Evolutionary conservation across 2,113 vertebrate genomes (phyloP), one percentile per base, ranked within the genome.

Genomic region (Apodemus speciosus): DNA sequence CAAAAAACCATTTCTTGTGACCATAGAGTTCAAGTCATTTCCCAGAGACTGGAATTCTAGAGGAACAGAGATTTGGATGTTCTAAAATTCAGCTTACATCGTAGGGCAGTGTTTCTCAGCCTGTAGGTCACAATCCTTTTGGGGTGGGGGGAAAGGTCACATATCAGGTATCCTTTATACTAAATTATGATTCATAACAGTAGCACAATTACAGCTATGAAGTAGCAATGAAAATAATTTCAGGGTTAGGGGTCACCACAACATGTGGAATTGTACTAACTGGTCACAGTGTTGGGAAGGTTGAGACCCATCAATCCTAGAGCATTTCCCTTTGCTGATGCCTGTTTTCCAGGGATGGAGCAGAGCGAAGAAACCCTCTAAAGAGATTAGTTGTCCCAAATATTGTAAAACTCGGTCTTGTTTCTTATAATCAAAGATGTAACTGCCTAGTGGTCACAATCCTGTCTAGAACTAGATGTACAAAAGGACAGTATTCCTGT

Each of bases 1-100:
- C 96, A 95, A 66, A 96, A 86, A 90, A 53, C 62, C 72, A 53
- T 96, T 86, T 81, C 4, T 79, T 56, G 83, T 88, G 66, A 95
- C 73, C 88, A 95, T 58, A n/a, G 88, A 95, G 76, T 90, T 16
- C 16, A 87, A n/a, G 81, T 86, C 69, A 87, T 90, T 93, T 21
- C 69, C 88, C 88, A 14, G 53, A 84, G 56, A 72, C 77, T 76
- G 43, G 75, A 96, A 91, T 49, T 88, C 62, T 84, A 51, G 91
- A 51, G 51, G 89, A 62, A 77, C 68, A 43, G 69, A 92, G n/a
- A 6, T 80, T 80, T 25, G 51, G 11, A 5, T 7, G 20, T 14
- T 56, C 76, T 56, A 20, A 80, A 80, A 7, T 38, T 43, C 72
- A 76, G 15, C 27, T 88, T 64, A 58, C 49, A 3, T 76, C 88